phyloP scores from a whole-genome alignment of 2,113 vertebrate genomes.

The Eclectus roratus region DNA sequence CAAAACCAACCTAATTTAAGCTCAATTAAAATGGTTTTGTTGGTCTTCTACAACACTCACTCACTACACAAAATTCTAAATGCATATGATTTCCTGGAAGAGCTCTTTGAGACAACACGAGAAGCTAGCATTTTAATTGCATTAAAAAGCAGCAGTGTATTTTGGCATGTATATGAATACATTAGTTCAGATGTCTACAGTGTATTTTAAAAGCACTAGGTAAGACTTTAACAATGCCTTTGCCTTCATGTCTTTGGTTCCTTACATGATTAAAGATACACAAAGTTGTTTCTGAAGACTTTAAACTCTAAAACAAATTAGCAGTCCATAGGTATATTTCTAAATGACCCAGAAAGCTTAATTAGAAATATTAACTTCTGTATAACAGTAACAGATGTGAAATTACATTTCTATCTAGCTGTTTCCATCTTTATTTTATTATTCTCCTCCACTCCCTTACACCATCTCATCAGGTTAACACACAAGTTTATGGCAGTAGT shows the following conservation, averaged over 20 bases:
- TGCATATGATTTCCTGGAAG: not conserved
- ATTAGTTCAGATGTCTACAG: slow-evolving; percentile 24
- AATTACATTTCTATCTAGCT: not conserved
- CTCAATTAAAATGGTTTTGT: not conserved
- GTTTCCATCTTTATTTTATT: not conserved
- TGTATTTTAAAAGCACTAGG: slow-evolving; percentile 1
- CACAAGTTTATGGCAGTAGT: not conserved
- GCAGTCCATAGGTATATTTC: not conserved
- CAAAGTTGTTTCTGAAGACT: not conserved
- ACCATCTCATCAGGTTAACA: not conserved
- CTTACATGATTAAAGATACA: not conserved
- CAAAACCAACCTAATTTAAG: not conserved
- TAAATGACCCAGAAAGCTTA: not conserved
- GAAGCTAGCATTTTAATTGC: slow-evolving; percentile 7
- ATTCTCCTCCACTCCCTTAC: not conserved
- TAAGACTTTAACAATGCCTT: not conserved
- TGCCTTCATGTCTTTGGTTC: not conserved
- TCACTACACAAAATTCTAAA: not conserved
- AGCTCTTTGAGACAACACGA: slow-evolving; percentile 11
- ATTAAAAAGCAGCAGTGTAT: not conserved
- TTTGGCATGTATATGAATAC: not conserved
- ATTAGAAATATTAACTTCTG: not conserved
- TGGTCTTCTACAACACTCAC: not conserved
- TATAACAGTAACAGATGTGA: not conserved
- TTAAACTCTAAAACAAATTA: not conserved